Percentiles rank a stretch among this genome's conserved stretches.
Conservation (phyloP, 2,888 invertebrate genomes). For the Orthosia cruda region DNA sequence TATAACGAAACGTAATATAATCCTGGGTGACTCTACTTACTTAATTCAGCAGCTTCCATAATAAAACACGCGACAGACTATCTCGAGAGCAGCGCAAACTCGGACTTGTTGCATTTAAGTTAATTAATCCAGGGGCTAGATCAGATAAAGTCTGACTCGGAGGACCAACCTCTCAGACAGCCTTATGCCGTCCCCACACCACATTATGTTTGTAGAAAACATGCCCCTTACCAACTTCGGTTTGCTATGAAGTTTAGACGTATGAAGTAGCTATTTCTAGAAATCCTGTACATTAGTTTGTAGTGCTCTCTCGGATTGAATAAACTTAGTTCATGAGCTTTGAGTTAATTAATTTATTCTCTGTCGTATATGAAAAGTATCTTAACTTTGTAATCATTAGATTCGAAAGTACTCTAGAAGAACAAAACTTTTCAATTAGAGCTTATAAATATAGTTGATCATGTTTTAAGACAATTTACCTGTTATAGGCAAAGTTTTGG, state of each 20-base stretch:
- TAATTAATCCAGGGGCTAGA: conserved; percentile 89
- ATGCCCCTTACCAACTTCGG: conserved; percentile 60
- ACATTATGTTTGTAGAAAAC: conserved; percentile 71
- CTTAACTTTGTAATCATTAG: conserved; percentile 8
- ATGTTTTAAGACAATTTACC: conserved; percentile 23
- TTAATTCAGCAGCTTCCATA: conserved; percentile 88
- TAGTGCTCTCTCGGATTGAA: conserved; percentile 17
- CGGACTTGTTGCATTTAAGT: conserved; percentile 91
- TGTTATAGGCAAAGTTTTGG: conserved; percentile 8
- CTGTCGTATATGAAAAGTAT: conserved; percentile 16
- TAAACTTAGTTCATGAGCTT: conserved; percentile 11
- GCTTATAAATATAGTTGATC: conserved; percentile 23
- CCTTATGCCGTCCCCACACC: conserved; percentile 58
- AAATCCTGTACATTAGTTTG: conserved; percentile 35
- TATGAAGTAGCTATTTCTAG: conserved; percentile 50
- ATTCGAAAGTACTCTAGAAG: background rate
- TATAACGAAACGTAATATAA: conserved; percentile 76
- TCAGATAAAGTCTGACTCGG: conserved; percentile 86
- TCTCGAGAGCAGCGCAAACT: conserved; percentile 89
- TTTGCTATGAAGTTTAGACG: conserved; percentile 60
- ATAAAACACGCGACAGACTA: conserved; percentile 88
- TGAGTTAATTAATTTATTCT: conserved; percentile 29
- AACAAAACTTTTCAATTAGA: conserved; percentile 22
- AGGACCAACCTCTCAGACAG: conserved; percentile 77
- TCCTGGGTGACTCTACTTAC: conserved; percentile 78